Evolutionary conservation across 2,888 invertebrate genomes (phyloP), one percentile per base, ranked within the genome.

Genomic region (Tenthredo distinguenda): DNA sequence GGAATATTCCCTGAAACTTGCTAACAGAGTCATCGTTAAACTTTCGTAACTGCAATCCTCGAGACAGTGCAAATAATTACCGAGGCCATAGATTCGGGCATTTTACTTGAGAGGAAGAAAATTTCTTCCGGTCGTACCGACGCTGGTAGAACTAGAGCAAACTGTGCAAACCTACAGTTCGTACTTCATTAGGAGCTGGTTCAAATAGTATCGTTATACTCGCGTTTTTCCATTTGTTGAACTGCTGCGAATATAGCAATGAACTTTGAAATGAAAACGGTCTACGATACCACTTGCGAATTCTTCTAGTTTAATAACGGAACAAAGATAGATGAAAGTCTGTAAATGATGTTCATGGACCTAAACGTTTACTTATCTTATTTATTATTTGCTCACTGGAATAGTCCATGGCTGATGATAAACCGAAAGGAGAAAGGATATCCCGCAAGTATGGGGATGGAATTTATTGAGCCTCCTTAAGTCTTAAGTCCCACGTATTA

Each of bases 121-220:
- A 9, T 77, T 77, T 40, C 43, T 40, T 21, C 2, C n/a, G 21
- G 1, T 34, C 34, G 50, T 77, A 31, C 10, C 74, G 9, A 31
- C 6, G 34, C 18, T 55, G 0, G 6, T 50, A 77, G 50, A 77
- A 77, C 47, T 77, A 34, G 50, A 31, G 77, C 31, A 55, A 77
- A 77, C 50, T 77, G 18, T 34, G 26, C n/a, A 77, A 77, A 77
- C 34, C 77, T 50, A 50, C 18, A 50, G 50, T 50, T 77, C 15
- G 50, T 18, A 77, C 15, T 77, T 31, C 77, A 77, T 77, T 77
- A 77, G 31, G 2, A 55, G 18, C 7, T n/a, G 31, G 50, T 77
- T 31, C 50, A 55, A 74, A 74, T 43, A 43, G 40, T 43, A 3
- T 74, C 74, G 74, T 40, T 43, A 43, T n/a, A 43, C n/a, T 74